phyloP scores from a whole-genome alignment of 2,797 vertebrate species.

The Vultur gryphus region DNA sequence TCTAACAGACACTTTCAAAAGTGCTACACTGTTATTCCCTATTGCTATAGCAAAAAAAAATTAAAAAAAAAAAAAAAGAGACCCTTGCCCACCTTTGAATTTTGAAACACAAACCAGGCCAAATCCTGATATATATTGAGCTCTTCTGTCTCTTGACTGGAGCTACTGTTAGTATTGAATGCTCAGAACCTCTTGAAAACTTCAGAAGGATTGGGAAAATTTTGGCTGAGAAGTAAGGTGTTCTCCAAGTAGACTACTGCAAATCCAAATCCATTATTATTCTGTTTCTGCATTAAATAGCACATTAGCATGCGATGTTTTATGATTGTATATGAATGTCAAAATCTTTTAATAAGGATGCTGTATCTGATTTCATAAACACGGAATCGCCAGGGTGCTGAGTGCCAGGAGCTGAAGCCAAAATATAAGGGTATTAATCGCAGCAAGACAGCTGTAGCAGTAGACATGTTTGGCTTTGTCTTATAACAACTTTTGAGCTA shows the following conservation, averaged over 20 bases:
- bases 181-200: background rate
- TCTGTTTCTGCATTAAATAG: background rate
- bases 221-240: background rate
- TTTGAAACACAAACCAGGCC: background rate
- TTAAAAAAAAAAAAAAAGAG: background rate
- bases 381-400: background rate
- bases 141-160: background rate
- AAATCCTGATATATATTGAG: background rate
- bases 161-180: background rate
- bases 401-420: background rate
- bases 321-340: background rate
- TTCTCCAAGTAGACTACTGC: background rate
- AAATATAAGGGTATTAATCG: background rate
- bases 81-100: background rate
- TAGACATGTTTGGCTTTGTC: background rate
- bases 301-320: background rate
- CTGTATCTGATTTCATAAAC: background rate
- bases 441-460: background rate
- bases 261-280: background rate
- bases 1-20: background rate
- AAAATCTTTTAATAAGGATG: background rate
- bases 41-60: background rate
- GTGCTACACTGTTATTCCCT: background rate
- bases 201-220: background rate
- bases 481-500: constrained; percentile 13